A percentile compares a stretch with the other conserved stretches of the same genome.
These are phyloP conservation scores for Cydia splendana DNA, from an alignment of 1,140 invertebrate species.

Conservation along the genomic window DNA sequence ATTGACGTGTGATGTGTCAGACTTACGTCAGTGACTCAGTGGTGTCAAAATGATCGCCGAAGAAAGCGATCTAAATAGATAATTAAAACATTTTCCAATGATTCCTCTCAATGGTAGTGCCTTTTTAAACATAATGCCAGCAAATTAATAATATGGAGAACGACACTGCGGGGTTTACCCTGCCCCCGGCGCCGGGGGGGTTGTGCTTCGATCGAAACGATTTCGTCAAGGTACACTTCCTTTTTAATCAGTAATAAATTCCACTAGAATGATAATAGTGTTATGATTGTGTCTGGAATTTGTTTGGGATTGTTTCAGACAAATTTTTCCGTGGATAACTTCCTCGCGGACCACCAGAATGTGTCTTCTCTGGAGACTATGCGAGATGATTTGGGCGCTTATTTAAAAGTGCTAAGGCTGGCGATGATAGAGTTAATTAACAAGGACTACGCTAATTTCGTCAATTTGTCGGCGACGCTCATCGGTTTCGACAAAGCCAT, in stretches of 20 bases:
- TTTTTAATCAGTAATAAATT: constrained; percentile 27
- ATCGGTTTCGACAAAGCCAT: constrained; percentile 95
- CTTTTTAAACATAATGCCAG: constrained; percentile 61
- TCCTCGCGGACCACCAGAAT: constrained; percentile 92
- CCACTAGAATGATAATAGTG: background rate
- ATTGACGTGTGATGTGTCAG: constrained; percentile 58
- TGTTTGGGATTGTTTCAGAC: constrained; percentile 79
- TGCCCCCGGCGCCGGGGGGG: constrained; percentile 74
- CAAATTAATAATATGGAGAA: constrained; percentile 60
- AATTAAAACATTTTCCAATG: constrained; percentile 57
- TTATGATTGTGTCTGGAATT: constrained; percentile 12
- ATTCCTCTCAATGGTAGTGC: constrained; percentile 68
- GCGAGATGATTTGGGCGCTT: constrained; percentile 93
- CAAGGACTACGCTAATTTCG: constrained; percentile 98
- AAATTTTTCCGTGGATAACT: constrained; percentile 94
- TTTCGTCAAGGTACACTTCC: constrained; percentile 70
- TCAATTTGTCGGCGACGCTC: constrained; percentile 96
- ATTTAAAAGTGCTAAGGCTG: constrained; percentile 92
- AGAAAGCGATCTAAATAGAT: constrained; percentile 50
- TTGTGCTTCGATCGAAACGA: constrained; percentile 87
- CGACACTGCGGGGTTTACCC: constrained; percentile 64
- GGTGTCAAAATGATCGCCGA: constrained; percentile 55
- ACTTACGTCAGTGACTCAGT: constrained; percentile 29
- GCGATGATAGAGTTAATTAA: constrained; percentile 98
- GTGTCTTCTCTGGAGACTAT: constrained; percentile 91